phyloP scores from a whole-genome alignment of 2,113 vertebrate genomes.

The Canis aureus region DNA sequence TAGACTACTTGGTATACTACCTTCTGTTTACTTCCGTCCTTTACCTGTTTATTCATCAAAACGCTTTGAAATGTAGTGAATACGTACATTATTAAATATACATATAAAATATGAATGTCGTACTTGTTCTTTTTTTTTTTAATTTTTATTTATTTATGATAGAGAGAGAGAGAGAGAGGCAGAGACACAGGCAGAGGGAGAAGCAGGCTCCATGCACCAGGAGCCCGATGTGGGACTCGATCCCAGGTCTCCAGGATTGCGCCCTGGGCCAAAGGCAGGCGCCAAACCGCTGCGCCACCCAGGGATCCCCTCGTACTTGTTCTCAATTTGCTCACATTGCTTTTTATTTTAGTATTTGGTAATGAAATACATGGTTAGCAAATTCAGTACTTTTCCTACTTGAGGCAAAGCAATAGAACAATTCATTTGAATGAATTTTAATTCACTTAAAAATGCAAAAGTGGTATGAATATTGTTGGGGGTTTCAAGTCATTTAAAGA shows the following conservation, averaged over 20 bases:
- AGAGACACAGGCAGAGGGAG: too few relatives aligned
- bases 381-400: background rate
- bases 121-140: background rate
- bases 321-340: background rate
- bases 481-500: background rate
- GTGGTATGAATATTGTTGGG: background rate
- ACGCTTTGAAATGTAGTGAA: background rate
- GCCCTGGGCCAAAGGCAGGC: too few relatives aligned
- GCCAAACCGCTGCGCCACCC: too few relatives aligned
- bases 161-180: too few relatives aligned
- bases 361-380: background rate
- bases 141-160: too few relatives aligned
- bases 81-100: background rate
- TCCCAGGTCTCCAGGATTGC: too few relatives aligned
- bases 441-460: background rate
- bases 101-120: background rate
- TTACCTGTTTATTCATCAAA: background rate
- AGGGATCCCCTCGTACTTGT: background rate
- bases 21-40: background rate
- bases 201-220: too few relatives aligned
- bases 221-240: too few relatives aligned
- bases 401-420: background rate
- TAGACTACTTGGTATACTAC: background rate
- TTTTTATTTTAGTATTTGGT: slow-evolving; percentile 17
- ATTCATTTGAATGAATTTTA: slow-evolving; percentile 1